phyloP scores from a whole-genome alignment of 2,888 invertebrate species.

The Synanthedon formicaeformis region DNA sequence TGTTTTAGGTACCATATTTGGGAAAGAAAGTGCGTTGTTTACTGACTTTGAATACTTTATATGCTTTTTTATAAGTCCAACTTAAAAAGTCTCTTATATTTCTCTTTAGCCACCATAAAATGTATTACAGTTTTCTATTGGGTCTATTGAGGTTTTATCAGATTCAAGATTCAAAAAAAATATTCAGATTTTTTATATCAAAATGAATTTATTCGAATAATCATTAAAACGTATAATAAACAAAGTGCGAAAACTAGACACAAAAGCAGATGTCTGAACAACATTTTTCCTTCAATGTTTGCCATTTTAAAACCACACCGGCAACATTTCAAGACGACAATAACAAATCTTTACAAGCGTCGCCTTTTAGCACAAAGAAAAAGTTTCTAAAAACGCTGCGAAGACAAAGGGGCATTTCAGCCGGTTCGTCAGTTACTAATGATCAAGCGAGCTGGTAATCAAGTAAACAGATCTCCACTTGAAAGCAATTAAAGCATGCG shows the following conservation, averaged over 20 bases:
- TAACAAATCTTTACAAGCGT: slow-evolving; percentile 23
- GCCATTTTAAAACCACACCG: neutral
- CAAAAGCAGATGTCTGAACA: neutral
- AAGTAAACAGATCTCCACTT: slow-evolving; percentile 24
- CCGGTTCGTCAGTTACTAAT: slow-evolving; percentile 50
- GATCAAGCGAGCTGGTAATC: slow-evolving; percentile 24
- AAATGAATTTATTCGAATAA: neutral
- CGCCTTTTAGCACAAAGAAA: slow-evolving; percentile 26
- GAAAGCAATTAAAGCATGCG: slow-evolving; percentile 48
- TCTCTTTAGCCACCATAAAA: too few species aligned
- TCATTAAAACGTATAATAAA: neutral
- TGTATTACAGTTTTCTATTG: too few species aligned
- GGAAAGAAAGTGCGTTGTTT: too few species aligned
- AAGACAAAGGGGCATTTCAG: slow-evolving; percentile 43
- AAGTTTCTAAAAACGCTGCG: slow-evolving; percentile 13
- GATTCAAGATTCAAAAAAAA: too few species aligned
- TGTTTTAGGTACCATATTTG: slow-evolving; percentile 24
- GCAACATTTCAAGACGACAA: slow-evolving; percentile 1
- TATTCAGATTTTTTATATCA: neutral
- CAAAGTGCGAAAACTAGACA: neutral
- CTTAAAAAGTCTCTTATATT: too few species aligned
- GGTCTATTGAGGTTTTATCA: too few species aligned
- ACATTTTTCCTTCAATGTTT: neutral
- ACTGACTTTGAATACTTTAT: too few species aligned
- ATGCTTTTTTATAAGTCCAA: too few species aligned